These are phyloP conservation scores for Clitarchus hookeri DNA, from an alignment of 2,888 invertebrate genomes.

Conservation along the genomic window DNA sequence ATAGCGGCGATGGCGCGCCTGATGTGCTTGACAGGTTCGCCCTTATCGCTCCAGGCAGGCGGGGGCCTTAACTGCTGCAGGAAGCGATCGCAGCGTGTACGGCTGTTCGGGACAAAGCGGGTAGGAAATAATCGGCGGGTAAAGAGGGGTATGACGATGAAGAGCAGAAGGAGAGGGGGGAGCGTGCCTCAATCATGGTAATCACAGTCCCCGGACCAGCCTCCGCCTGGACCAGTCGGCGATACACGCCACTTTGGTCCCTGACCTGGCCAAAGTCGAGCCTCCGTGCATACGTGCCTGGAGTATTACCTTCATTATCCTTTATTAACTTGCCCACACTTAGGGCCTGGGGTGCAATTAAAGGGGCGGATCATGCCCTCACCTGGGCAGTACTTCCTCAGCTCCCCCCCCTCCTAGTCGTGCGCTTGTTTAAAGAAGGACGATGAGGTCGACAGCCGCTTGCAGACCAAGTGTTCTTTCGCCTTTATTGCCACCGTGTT, in stretches of 20 bases:
- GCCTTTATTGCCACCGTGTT: no score
- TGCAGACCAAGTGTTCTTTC: no score
- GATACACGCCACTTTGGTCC: not conserved
- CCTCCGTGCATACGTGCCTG: not conserved
- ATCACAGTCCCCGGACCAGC: not conserved
- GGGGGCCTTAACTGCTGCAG: no score
- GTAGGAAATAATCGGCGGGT: no score
- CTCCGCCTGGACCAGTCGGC: not conserved
- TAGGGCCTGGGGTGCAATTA: not conserved
- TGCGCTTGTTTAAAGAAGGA: not conserved
- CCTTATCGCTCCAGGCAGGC: no score
- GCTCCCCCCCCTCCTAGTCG: not conserved
- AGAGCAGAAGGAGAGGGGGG: not conserved
- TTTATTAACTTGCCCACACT: not conserved
- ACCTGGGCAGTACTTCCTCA: not conserved
- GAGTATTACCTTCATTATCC: not conserved
- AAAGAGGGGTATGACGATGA: no score
- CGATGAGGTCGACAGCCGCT: no score
- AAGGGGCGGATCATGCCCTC: not conserved
- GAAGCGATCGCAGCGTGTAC: no score
- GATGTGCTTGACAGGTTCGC: no score
- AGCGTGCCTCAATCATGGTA: not conserved
- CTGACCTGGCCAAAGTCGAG: not conserved
- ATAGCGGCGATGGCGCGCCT: no score
- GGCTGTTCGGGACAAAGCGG: no score